phyloP scores from a whole-genome alignment of 2,797 vertebrate species.

The Arremon aurantiirostris region DNA sequence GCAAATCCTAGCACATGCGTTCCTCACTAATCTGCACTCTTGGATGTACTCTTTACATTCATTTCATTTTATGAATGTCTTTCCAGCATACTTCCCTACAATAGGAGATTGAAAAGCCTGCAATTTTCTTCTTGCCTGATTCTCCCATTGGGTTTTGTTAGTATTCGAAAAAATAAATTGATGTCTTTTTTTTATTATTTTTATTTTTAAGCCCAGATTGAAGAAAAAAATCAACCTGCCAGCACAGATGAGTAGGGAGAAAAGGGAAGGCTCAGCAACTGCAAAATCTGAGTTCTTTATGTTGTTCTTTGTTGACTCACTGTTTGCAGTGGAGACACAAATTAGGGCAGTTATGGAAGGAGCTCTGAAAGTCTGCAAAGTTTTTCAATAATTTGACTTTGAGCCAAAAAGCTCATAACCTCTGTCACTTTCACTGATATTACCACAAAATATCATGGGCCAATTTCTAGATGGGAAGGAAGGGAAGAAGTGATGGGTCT shows the following conservation, averaged over 20 bases:
- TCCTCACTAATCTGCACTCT: slow-evolving; percentile 56
- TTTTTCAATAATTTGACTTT: not conserved
- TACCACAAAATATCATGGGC: not conserved
- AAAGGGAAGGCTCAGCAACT: not conserved
- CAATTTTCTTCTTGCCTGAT: slow-evolving; percentile 63
- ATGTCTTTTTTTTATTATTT: not conserved
- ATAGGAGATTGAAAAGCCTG: slow-evolving; percentile 60
- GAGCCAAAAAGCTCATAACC: not conserved
- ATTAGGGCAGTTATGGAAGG: not conserved
- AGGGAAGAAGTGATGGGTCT: not conserved
- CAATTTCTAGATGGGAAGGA: not conserved
- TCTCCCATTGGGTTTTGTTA: slow-evolving; percentile 51
- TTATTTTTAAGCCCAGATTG: not conserved
- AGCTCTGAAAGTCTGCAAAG: not conserved
- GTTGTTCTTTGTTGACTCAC: not conserved
- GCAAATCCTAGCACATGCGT: slow-evolving; percentile 53
- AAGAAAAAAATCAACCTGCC: slow-evolving; percentile 25
- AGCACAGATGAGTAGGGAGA: not conserved
- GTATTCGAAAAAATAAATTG: slow-evolving; percentile 36
- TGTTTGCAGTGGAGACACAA: not conserved
- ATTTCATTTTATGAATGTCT: slow-evolving; percentile 65
- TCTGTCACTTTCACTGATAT: not conserved
- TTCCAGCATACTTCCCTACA: slow-evolving; percentile 47
- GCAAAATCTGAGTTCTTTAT: not conserved
- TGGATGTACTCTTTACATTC: slow-evolving; percentile 61